Evolutionary conservation across 2,797 vertebrate species (phyloP).

Genomic region (Sebastes trivittatus): DNA sequence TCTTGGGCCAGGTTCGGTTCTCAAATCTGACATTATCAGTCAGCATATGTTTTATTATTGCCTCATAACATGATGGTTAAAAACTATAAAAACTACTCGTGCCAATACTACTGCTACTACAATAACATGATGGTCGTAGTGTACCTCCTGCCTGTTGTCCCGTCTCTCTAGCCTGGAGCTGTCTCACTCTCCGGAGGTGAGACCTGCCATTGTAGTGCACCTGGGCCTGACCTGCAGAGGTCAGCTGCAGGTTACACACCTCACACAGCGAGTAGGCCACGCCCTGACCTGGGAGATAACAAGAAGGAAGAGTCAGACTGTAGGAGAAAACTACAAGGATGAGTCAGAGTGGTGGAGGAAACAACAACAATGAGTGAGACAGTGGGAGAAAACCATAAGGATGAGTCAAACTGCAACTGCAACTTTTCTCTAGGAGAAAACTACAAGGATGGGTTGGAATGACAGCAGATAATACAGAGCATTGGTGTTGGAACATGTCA

Average conservation of each 20-base stretch:
- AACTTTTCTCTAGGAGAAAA: neutral
- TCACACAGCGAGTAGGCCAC: conserved; percentile 63
- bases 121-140: neutral
- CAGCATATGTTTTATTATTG: neutral
- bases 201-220: conserved; percentile 73
- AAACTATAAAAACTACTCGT: neutral
- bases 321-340: neutral
- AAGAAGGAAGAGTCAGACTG: neutral
- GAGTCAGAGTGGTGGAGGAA: neutral
- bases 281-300: conserved; percentile 34
- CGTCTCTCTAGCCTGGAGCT: conserved; percentile 57
- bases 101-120: neutral
- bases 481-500: neutral
- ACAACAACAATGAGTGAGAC: neutral
- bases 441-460: neutral
- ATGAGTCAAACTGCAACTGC: no score
- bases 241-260: conserved; percentile 75
- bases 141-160: conserved; percentile 53
- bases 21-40: neutral
- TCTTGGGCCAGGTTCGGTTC: neutral
- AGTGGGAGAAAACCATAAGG: neutral
- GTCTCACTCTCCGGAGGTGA: conserved; percentile 72
- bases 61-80: neutral
- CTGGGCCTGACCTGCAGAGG: conserved; percentile 68
- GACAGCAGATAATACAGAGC: neutral